phyloP scores from a whole-genome alignment of 2,797 vertebrate species.

The Rhinogobio ventralis region DNA sequence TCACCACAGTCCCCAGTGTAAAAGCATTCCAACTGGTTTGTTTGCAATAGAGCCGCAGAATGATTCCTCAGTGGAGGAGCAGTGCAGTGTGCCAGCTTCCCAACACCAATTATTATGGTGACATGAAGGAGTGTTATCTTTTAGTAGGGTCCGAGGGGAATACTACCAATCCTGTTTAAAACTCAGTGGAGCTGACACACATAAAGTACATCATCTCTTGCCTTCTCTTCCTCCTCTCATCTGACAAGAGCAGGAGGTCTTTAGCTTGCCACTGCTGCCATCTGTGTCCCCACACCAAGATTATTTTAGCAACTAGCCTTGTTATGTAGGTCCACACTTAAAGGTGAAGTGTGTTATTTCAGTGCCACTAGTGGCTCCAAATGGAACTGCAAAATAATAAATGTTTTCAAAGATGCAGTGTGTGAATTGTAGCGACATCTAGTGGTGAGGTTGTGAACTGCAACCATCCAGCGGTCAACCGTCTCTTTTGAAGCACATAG shows the following conservation, averaged over 20 bases:
- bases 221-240: conserved; percentile 35
- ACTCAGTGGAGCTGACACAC: conserved; percentile 65
- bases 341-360: not conserved
- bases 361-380: not conserved
- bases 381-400: not conserved
- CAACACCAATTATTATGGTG: conserved; percentile 54
- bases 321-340: conserved; percentile 9
- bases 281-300: conserved; percentile 29
- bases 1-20: conserved; percentile 22
- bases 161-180: conserved; percentile 55
- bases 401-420: not conserved
- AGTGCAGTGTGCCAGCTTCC: conserved; percentile 47
- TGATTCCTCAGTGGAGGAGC: conserved; percentile 37
- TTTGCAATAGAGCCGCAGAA: conserved; percentile 20
- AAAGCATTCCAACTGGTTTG: conserved; percentile 42
- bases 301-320: conserved; percentile 53
- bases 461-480: too few species aligned
- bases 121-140: conserved; percentile 54
- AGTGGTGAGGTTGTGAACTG: too few species aligned
- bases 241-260: conserved; percentile 49
- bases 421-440: too few species aligned
- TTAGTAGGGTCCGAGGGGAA: conserved; percentile 56
- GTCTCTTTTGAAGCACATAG: too few species aligned
- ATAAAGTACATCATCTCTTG: conserved; percentile 55
- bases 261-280: conserved; percentile 42